Percentiles rank a stretch among this genome's conserved stretches.
These are phyloP conservation scores for Xenus cinereus DNA, from an alignment of 2,113 vertebrate genomes.

Conservation along the genomic window DNA sequence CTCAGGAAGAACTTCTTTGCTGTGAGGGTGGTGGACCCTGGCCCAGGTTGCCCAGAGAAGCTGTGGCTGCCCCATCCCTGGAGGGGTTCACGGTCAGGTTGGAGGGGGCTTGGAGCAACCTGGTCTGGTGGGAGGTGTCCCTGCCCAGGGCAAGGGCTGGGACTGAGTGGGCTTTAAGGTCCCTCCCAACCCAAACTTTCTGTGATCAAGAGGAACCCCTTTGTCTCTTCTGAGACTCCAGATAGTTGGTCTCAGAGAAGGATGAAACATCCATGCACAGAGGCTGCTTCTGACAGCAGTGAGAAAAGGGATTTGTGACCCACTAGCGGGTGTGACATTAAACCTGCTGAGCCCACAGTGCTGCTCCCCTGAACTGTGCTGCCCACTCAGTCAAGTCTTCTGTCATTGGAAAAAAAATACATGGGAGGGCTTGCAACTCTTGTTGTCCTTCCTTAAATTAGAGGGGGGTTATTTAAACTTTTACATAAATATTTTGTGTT, in stretches of 20 bases:
- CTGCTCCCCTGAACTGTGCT: not conserved
- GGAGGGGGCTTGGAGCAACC: not conserved
- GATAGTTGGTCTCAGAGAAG: not conserved
- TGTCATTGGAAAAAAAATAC: not conserved
- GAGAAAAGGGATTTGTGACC: not conserved
- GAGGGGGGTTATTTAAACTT: not conserved
- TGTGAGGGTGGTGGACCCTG: not conserved
- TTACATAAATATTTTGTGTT: not conserved
- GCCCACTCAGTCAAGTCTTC: no score
- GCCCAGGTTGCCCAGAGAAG: not conserved
- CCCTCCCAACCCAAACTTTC: not conserved
- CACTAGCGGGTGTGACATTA: fast-evolving
- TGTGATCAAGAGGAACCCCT: not conserved
- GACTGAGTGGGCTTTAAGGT: not conserved
- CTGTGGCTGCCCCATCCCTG: not conserved
- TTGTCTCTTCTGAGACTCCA: not conserved
- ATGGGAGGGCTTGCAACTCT: not conserved
- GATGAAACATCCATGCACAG: not conserved
- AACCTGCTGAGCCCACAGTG: not conserved
- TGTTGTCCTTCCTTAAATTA: not conserved
- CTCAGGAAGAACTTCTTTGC: not conserved
- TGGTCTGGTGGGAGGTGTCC: not conserved
- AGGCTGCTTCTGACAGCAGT: not conserved
- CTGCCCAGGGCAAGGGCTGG: not conserved
- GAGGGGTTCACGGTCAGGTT: not conserved